Evolutionary conservation across 2,888 invertebrate genomes (phyloP).

Genomic region (Alloscopus bannaensis): DNA sequence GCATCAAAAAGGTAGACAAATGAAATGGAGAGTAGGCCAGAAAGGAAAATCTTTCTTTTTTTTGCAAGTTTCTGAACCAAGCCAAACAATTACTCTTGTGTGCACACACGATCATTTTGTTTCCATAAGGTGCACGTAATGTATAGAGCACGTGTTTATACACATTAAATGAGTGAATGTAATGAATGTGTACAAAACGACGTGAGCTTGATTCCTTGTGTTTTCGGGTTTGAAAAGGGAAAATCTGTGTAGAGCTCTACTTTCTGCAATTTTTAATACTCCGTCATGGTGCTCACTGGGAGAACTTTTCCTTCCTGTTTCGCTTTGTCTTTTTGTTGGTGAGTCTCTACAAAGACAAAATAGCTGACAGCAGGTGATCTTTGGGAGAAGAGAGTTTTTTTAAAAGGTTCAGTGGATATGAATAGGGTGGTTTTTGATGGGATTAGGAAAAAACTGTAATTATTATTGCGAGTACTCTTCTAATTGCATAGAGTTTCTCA

Average conservation of each 20-base stretch:
- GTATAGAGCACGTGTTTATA: neutral
- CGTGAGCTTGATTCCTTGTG: slow-evolving; percentile 19
- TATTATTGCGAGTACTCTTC: too few relatives aligned
- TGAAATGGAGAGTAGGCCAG: neutral
- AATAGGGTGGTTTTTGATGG: too few relatives aligned
- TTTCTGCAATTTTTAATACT: slow-evolving; percentile 34
- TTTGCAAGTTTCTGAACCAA: too few relatives aligned
- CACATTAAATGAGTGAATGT: neutral
- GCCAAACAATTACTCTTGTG: neutral
- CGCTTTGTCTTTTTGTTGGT: slow-evolving; percentile 20
- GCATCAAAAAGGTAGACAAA: neutral
- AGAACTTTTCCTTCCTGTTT: slow-evolving; percentile 15
- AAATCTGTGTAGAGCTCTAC: slow-evolving; percentile 37
- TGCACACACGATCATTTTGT: too few relatives aligned
- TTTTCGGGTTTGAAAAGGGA: slow-evolving; percentile 10
- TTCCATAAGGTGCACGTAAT: too few relatives aligned
- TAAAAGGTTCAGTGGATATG: too few relatives aligned
- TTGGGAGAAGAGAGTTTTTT: too few relatives aligned
- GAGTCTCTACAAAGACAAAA: neutral
- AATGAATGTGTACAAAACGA: slow-evolving; percentile 3
- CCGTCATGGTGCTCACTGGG: neutral
- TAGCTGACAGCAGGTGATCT: slow-evolving; percentile 10
- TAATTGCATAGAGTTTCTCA: too few relatives aligned
- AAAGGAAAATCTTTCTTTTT: too few relatives aligned
- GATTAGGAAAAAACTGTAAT: slow-evolving; percentile 5